These are phyloP conservation scores for Monopis laevigella DNA, from an alignment of 2,888 invertebrate genomes.

Conservation along the genomic window DNA sequence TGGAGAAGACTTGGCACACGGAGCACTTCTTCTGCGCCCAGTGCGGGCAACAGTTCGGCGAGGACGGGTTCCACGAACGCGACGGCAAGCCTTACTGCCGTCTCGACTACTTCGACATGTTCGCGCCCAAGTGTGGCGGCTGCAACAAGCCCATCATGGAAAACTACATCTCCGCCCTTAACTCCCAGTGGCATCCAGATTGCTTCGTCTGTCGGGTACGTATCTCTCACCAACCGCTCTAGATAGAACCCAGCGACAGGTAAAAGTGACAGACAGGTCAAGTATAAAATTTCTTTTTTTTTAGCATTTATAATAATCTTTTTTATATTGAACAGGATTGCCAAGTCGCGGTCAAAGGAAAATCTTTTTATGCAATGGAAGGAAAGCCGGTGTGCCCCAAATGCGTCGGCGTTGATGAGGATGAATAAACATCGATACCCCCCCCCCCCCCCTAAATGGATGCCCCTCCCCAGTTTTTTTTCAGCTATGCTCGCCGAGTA, in stretches of 20 bases:
- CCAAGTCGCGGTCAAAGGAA: slow-evolving; percentile 90
- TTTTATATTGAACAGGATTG: slow-evolving; percentile 80
- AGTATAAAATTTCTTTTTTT: slow-evolving; percentile 29
- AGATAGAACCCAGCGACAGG: neutral
- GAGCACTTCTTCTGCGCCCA: slow-evolving; percentile 99
- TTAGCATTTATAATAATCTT: neutral
- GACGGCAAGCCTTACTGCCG: slow-evolving; percentile 97
- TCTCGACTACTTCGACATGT: slow-evolving; percentile 96
- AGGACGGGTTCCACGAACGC: slow-evolving; percentile 97
- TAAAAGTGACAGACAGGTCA: slow-evolving; percentile 32
- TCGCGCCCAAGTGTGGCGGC: slow-evolving; percentile 97
- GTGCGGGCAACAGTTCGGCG: slow-evolving; percentile 96
- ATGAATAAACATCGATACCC: slow-evolving; percentile 61
- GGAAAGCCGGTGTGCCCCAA: slow-evolving; percentile 95
- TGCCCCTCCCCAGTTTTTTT: slow-evolving; percentile 56
- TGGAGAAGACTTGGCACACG: slow-evolving; percentile 98
- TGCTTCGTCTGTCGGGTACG: slow-evolving; percentile 99
- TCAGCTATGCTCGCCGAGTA: slow-evolving; percentile 55
- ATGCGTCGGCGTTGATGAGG: slow-evolving; percentile 92
- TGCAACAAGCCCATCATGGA: slow-evolving; percentile 96
- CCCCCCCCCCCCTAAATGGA: slow-evolving; percentile 33
- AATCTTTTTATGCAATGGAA: slow-evolving; percentile 97
- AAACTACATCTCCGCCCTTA: slow-evolving; percentile 97
- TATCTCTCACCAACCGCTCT: slow-evolving; percentile 22
- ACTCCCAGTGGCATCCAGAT: slow-evolving; percentile 98